Conservation (phyloP, 2,797 vertebrate genomes). For the Scyliorhinus canicula region DNA sequence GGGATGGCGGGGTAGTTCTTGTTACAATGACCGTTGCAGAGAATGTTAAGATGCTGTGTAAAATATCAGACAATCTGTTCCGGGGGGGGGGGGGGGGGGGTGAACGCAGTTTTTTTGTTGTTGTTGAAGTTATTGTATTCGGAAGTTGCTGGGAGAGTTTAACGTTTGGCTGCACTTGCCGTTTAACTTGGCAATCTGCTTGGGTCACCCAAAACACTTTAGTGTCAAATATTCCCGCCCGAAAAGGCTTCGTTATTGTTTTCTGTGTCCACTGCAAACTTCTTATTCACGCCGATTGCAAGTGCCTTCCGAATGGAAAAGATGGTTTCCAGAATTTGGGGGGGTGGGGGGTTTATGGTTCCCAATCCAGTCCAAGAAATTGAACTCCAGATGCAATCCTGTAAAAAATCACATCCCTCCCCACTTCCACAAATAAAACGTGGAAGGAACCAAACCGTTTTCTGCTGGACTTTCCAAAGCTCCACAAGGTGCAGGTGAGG, state of each 20-base stretch:
- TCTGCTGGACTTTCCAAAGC: neutral
- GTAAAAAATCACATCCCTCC: no score
- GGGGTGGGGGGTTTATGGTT: no score
- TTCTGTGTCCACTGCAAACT: no score
- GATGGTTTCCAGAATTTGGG: no score
- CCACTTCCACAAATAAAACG: neutral
- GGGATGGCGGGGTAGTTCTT: no score
- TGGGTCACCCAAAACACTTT: neutral
- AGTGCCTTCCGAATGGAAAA: no score
- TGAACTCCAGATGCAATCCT: no score
- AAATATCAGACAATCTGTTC: neutral
- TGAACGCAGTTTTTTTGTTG: no score
- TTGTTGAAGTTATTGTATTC: no score
- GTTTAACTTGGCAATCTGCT: neutral
- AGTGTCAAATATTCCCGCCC: neutral
- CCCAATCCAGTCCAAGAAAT: neutral
- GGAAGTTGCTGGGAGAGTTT: neutral
- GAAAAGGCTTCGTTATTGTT: no score
- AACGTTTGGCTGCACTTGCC: neutral
- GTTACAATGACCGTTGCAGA: neutral
- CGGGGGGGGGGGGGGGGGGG: no score
- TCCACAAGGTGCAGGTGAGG: neutral
- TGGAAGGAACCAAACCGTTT: neutral
- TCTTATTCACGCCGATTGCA: no score
- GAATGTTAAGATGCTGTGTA: neutral